Conservation (phyloP, 2,888 invertebrate genomes). For the Phaonia tiefii region DNA sequence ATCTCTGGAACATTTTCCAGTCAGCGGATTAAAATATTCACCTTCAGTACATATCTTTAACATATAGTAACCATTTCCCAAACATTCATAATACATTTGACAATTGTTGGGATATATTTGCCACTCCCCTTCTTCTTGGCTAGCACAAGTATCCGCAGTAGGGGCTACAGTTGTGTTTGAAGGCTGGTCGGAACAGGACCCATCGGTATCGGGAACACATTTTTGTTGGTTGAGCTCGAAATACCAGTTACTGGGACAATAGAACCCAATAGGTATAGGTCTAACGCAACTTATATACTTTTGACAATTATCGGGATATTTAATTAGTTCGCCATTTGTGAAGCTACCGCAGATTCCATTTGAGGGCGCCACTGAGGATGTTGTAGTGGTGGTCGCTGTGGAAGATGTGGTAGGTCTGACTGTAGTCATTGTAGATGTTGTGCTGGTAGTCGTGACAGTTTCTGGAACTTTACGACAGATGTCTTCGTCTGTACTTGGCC, state of each 20-base stretch:
- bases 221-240: conserved; percentile 68
- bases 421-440: background rate
- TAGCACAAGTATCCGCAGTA: conserved; percentile 55
- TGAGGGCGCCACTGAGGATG: background rate
- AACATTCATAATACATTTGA: conserved; percentile 72
- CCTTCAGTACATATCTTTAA: conserved; percentile 70
- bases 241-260: conserved; percentile 69
- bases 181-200: conserved; percentile 31
- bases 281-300: conserved; percentile 74
- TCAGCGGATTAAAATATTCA: conserved; percentile 73
- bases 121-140: conserved; percentile 55
- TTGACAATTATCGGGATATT: conserved; percentile 72
- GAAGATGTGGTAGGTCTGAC: background rate
- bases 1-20: conserved; percentile 69
- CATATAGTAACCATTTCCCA: conserved; percentile 72
- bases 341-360: conserved; percentile 68
- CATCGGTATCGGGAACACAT: conserved; percentile 66
- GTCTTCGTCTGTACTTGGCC: conserved; percentile 68
- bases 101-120: conserved; percentile 73
- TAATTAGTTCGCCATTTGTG: conserved; percentile 69
- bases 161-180: conserved; percentile 71
- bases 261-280: conserved; percentile 74
- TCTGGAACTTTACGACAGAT: conserved; percentile 32
- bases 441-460: background rate
- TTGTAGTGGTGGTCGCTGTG: background rate